Conservation (phyloP, 2,888 invertebrate genomes). For the Mactromeris polynyma region DNA sequence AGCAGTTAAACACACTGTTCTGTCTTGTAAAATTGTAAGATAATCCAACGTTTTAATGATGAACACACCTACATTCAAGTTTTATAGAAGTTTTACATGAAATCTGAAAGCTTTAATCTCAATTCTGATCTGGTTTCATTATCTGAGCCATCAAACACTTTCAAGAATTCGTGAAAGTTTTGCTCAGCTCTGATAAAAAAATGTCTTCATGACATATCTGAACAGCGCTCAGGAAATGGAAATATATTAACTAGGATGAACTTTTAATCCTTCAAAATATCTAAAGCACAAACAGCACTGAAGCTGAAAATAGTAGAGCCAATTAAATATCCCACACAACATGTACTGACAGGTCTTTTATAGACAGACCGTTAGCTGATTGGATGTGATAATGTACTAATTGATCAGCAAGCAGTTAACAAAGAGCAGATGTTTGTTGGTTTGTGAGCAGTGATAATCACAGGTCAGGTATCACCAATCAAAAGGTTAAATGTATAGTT, state of each 20-base stretch:
- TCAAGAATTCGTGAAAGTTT: no score
- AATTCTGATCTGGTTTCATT: no score
- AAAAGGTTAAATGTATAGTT: not conserved
- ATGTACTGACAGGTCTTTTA: not conserved
- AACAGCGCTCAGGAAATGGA: no score
- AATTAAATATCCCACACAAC: not conserved
- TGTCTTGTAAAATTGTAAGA: not conserved
- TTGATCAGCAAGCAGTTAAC: conserved; percentile 16
- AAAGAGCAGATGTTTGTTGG: conserved; percentile 19
- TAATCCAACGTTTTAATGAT: not conserved
- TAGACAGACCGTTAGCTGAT: not conserved
- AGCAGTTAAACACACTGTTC: not conserved
- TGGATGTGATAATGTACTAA: not conserved
- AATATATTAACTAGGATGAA: no score
- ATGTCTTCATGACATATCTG: no score
- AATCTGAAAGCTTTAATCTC: not conserved
- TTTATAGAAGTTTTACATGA: not conserved
- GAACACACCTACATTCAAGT: not conserved
- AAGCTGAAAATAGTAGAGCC: not conserved
- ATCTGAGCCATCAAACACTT: no score
- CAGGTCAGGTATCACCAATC: not conserved
- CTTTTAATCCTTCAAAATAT: no score
- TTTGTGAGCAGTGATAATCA: not conserved
- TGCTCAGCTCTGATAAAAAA: no score
- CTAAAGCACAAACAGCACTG: not conserved